Conservation (phyloP, 2,888 invertebrate genomes). For the Drosophila conformis region DNA sequence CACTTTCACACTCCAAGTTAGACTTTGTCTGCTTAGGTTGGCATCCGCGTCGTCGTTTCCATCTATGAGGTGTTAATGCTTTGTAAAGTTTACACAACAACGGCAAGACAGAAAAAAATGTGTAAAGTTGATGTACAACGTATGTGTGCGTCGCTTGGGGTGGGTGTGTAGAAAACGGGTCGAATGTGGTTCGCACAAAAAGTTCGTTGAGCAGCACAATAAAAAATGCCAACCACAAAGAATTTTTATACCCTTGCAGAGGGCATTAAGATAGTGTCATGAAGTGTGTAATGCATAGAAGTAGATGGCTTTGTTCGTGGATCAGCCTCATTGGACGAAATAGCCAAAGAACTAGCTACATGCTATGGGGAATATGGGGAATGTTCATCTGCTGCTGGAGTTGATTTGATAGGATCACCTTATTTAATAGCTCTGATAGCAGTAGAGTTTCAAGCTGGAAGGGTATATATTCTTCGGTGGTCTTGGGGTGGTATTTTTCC, state of each 20-base stretch:
- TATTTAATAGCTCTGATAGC: not conserved
- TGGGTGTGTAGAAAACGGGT: not conserved
- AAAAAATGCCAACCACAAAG: conserved; percentile 76
- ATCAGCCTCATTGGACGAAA: not conserved
- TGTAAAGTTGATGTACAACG: conserved; percentile 34
- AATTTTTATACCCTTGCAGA: conserved; percentile 64
- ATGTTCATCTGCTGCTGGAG: not conserved
- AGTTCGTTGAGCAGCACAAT: conserved; percentile 47
- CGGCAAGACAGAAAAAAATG: conserved; percentile 13
- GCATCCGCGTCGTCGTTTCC: conserved; percentile 27
- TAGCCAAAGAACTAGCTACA: not conserved
- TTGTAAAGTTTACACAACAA: conserved; percentile 62
- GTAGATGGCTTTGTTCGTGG: not conserved
- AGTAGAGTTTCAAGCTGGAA: not conserved
- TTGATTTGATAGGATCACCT: not conserved
- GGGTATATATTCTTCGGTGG: not conserved
- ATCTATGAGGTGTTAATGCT: conserved; percentile 70
- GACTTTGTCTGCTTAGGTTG: conserved; percentile 44
- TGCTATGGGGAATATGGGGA: not conserved
- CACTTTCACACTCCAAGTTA: conserved; percentile 14
- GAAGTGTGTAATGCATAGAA: not conserved
- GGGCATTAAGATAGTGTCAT: not conserved
- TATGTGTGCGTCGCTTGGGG: conserved; percentile 29
- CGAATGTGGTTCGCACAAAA: conserved; percentile 20
- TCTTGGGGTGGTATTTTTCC: not conserved